These are phyloP conservation scores for Rhabditoides inermis DNA, from an alignment of 2,888 invertebrate species.

Conservation along the genomic window DNA sequence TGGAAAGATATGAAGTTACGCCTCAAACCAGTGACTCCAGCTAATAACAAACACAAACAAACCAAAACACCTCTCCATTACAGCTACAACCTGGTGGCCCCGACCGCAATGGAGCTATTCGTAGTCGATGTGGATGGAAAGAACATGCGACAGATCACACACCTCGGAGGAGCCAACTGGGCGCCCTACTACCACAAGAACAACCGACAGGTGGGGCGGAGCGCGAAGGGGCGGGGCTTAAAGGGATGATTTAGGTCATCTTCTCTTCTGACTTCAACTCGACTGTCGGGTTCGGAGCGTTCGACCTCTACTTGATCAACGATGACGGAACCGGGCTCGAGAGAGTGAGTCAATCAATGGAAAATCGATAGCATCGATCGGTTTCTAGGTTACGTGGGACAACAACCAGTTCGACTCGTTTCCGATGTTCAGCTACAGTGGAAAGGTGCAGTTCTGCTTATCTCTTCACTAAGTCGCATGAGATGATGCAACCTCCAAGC, in stretches of 20 bases:
- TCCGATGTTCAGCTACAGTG: slow-evolving; percentile 29
- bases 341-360: slow-evolving; percentile 5
- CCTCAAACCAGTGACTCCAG: no score
- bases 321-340: slow-evolving; percentile 30
- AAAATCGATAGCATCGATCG: not conserved
- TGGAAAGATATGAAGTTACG: no score
- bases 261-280: slow-evolving; percentile 12
- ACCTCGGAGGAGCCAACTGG: slow-evolving; percentile 34
- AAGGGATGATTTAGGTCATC: not conserved
- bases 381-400: slow-evolving; percentile 21
- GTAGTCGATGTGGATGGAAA: slow-evolving; percentile 15
- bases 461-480: no score
- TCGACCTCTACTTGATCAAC: slow-evolving; percentile 24
- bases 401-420: slow-evolving; percentile 28
- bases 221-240: no score
- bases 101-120: slow-evolving; percentile 34
- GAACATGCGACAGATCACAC: slow-evolving; percentile 16
- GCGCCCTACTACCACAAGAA: slow-evolving; percentile 38
- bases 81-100: slow-evolving; percentile 22
- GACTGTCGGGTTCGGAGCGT: slow-evolving; percentile 18
- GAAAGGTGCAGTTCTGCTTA: not conserved
- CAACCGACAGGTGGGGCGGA: no score
- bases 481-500: no score
- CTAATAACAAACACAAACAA: no score
- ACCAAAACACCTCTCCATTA: no score